These are phyloP conservation scores for Oikopleura dioica DNA, from an alignment of 23 tunicate species.

Conservation along the genomic window DNA sequence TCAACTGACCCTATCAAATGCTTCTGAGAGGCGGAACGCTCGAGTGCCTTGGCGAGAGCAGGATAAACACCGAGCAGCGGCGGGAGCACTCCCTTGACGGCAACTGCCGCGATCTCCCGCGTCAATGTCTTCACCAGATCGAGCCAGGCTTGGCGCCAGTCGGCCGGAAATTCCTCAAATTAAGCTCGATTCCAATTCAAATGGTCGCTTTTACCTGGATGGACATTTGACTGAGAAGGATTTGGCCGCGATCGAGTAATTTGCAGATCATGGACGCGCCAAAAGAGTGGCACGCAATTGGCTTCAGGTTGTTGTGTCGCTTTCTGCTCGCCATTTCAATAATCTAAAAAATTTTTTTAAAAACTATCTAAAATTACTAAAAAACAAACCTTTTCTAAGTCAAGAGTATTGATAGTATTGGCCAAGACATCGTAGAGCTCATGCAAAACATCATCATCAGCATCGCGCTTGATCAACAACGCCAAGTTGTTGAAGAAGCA, in stretches of 20 bases:
- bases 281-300: neutral
- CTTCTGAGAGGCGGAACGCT: neutral
- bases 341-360: too few species aligned
- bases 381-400: neutral
- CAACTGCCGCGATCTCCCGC: conserved; percentile 4
- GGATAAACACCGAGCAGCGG: conserved; percentile 3
- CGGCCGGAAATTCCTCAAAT: conserved; percentile 13
- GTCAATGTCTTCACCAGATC: conserved; percentile 8
- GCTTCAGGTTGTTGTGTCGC: neutral
- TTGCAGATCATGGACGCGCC: neutral
- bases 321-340: neutral
- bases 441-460: neutral
- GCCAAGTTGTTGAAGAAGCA: neutral
- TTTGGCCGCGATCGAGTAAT: neutral
- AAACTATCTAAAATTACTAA: too few species aligned
- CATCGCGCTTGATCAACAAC: neutral
- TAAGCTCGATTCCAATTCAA: too few species aligned
- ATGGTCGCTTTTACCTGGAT: too few species aligned
- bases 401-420: neutral
- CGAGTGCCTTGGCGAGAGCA: conserved; percentile 1
- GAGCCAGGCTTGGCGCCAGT: neutral
- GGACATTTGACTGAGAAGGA: neutral
- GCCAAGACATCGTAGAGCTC: neutral
- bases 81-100: neutral
- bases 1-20: neutral